Evolutionary conservation across 2,888 invertebrate species (phyloP).

Genomic region (Neuroscelio doddi): DNA sequence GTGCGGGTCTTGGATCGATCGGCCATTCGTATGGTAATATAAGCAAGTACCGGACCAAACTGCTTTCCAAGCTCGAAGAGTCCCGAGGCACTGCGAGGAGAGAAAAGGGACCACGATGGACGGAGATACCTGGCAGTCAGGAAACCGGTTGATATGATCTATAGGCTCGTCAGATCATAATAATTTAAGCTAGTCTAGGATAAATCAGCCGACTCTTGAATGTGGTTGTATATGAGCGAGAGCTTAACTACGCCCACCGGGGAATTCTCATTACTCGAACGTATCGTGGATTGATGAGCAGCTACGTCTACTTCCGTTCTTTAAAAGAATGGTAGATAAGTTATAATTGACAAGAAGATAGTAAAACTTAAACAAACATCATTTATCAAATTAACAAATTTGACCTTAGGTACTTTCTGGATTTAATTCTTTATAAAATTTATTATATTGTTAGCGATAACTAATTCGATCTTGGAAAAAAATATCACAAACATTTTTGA

Average conservation of each 20-base stretch:
- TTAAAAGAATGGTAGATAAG: constrained; percentile 19
- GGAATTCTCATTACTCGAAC: constrained; percentile 32
- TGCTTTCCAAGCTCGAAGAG: constrained; percentile 64
- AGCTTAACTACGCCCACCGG: constrained; percentile 11
- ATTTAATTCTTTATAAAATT: no score
- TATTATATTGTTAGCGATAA: no score
- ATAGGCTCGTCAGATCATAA: constrained; percentile 58
- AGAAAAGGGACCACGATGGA: constrained; percentile 37
- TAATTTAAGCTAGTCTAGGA: constrained; percentile 60
- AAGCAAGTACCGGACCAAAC: constrained; percentile 71
- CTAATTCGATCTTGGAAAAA: no score
- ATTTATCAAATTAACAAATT: no score
- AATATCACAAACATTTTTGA: no score
- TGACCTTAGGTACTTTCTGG: no score
- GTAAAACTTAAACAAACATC: no score
- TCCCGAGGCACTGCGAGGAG: constrained; percentile 36
- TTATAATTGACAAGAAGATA: background rate
- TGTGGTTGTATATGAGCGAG: constrained; percentile 3
- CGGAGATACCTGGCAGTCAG: constrained; percentile 57
- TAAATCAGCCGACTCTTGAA: constrained; percentile 46
- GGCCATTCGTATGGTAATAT: constrained; percentile 72
- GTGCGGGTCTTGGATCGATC: constrained; percentile 67
- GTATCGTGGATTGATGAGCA: constrained; percentile 32
- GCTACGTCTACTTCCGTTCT: constrained; percentile 19
- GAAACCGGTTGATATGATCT: constrained; percentile 70